Evolutionary conservation across 2,888 invertebrate species (phyloP).

Genomic region (Lacanobia wlatinum): DNA sequence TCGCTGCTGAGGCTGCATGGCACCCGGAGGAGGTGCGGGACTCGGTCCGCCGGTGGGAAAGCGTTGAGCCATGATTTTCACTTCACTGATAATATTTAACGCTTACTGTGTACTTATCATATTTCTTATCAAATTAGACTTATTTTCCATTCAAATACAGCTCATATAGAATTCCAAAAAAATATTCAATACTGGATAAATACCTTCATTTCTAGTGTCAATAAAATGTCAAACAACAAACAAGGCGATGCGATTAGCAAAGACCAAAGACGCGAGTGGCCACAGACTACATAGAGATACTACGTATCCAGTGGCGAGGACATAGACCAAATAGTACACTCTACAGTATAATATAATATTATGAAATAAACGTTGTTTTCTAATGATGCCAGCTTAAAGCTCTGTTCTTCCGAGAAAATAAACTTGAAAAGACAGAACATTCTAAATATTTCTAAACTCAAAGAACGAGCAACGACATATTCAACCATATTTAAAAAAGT

Average conservation of each 20-base stretch:
- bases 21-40: conserved; percentile 86
- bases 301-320: too few relatives aligned
- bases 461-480: too few relatives aligned
- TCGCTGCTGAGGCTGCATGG: conserved; percentile 84
- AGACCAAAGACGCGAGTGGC: not conserved
- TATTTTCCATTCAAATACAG: not conserved
- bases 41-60: conserved; percentile 80
- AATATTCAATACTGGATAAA: not conserved
- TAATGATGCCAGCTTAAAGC: too few relatives aligned
- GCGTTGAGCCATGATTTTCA: conserved; percentile 80
- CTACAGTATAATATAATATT: too few relatives aligned
- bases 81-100: conserved; percentile 42
- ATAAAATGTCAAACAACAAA: conserved; percentile 19
- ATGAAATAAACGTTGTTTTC: too few relatives aligned
- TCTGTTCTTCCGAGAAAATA: too few relatives aligned
- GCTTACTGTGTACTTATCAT: conserved; percentile 37
- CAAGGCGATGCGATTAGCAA: not conserved
- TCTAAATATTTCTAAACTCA: too few relatives aligned
- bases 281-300: too few relatives aligned
- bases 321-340: too few relatives aligned
- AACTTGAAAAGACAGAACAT: too few relatives aligned
- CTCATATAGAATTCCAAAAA: not conserved
- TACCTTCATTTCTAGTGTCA: not conserved
- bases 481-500: too few relatives aligned
- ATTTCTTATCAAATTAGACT: conserved; percentile 25